Percentiles rank a stretch among this genome's conserved stretches.
Evolutionary conservation across 1,140 invertebrate species (phyloP).

Genomic region (Heliconius eleuchia): DNA sequence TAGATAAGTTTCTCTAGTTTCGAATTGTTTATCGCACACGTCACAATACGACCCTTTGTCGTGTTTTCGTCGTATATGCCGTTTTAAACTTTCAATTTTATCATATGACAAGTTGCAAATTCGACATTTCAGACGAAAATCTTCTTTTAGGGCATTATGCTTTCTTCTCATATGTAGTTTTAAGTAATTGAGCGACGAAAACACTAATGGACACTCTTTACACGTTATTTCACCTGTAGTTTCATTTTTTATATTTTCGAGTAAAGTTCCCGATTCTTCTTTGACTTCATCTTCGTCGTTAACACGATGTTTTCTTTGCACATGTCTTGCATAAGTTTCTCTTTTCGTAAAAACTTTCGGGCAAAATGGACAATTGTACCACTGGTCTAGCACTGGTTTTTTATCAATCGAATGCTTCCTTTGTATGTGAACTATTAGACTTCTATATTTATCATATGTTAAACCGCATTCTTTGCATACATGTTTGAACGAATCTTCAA

Average conservation of each 20-base stretch:
- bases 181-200: conserved; percentile 65
- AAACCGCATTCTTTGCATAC: conserved; percentile 66
- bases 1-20: conserved; percentile 60
- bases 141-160: conserved; percentile 67
- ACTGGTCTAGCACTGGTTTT: conserved; percentile 53
- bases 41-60: conserved; percentile 63
- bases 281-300: conserved; percentile 51
- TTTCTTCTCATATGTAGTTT: conserved; percentile 74
- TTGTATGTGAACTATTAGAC: conserved; percentile 67
- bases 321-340: conserved; percentile 70
- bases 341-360: conserved; percentile 67
- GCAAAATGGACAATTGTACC: conserved; percentile 70
- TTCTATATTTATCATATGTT: conserved; percentile 71
- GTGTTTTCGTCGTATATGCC: conserved; percentile 71
- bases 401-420: conserved; percentile 58
- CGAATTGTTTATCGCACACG: conserved; percentile 69
- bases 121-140: conserved; percentile 69
- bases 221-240: conserved; percentile 67
- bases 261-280: conserved; percentile 32
- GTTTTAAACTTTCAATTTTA: conserved; percentile 71
- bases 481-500: conserved; percentile 66
- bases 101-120: conserved; percentile 73
- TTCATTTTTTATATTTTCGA: conserved; percentile 49
- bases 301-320: conserved; percentile 70
- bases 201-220: conserved; percentile 65